A percentile compares a stretch with the other conserved stretches of the same genome.
Evolutionary conservation across 2,888 invertebrate genomes (phyloP).

Genomic region (Cepaea hortensis): DNA sequence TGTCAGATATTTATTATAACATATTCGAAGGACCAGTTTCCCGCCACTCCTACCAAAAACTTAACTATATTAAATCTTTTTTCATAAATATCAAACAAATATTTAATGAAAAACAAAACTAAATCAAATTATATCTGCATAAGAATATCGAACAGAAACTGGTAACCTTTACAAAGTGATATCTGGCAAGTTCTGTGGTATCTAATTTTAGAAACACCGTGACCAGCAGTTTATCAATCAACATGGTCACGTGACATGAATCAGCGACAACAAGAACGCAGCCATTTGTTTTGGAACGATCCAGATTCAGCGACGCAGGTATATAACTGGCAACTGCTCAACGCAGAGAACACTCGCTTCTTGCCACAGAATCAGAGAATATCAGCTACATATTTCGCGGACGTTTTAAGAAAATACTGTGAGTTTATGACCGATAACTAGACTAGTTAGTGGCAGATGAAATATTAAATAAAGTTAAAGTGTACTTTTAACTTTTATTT

Average conservation of each 20-base stretch:
- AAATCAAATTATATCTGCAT: too few relatives aligned
- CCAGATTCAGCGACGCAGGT: slow-evolving; percentile 43
- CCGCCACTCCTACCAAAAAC: too few relatives aligned
- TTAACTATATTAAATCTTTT: too few relatives aligned
- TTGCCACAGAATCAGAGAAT: neutral
- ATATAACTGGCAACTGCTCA: neutral
- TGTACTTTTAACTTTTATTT: too few relatives aligned
- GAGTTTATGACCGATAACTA: too few relatives aligned
- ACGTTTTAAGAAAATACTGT: too few relatives aligned
- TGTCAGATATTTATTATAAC: too few relatives aligned
- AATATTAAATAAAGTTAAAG: too few relatives aligned
- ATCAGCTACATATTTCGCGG: neutral
- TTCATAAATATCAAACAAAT: too few relatives aligned
- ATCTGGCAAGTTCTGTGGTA: neutral
- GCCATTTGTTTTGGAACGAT: slow-evolving; percentile 45
- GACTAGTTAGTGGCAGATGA: too few relatives aligned
- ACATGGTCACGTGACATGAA: slow-evolving; percentile 41
- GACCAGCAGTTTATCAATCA: neutral
- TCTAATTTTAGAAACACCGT: slow-evolving; percentile 24
- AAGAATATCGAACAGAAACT: neutral
- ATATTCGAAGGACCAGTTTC: too few relatives aligned
- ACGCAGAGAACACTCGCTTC: slow-evolving; percentile 1
- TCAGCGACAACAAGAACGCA: slow-evolving; percentile 32
- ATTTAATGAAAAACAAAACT: neutral
- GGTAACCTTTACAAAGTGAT: neutral